These are phyloP conservation scores for Oryctes rhinoceros DNA, from an alignment of 1,140 invertebrate species.

Conservation along the genomic window DNA sequence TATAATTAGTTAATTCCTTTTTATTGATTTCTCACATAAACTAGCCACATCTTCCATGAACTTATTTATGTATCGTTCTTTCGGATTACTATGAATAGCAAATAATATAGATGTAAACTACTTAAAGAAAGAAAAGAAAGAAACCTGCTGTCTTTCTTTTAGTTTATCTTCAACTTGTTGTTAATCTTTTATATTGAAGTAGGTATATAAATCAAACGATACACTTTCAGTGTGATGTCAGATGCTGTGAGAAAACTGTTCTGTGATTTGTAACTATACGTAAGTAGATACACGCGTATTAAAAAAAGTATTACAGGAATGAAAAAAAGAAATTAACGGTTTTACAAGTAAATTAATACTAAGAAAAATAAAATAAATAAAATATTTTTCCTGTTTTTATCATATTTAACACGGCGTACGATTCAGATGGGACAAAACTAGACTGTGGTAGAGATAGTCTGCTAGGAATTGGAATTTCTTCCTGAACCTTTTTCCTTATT, in stretches of 20 bases:
- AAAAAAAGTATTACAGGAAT: constrained; percentile 42
- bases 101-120: neutral
- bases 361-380: too few species aligned
- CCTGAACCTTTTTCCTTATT: neutral
- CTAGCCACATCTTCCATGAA: constrained; percentile 27
- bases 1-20: constrained; percentile 31
- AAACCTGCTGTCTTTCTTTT: neutral
- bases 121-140: neutral
- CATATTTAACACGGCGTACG: too few species aligned
- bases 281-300: constrained; percentile 42
- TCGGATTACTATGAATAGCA: neutral
- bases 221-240: constrained; percentile 52
- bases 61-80: neutral
- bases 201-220: constrained; percentile 39
- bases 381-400: too few species aligned
- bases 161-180: neutral
- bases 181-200: neutral
- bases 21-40: constrained; percentile 10
- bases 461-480: too few species aligned
- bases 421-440: too few species aligned
- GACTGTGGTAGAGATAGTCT: too few species aligned
- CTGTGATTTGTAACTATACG: constrained; percentile 47
- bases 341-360: constrained; percentile 44
- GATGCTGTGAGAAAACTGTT: constrained; percentile 53
- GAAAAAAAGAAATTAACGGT: constrained; percentile 42